A percentile compares a stretch with the other conserved stretches of the same genome.
Evolutionary conservation across 2,113 vertebrate species (phyloP).

Genomic region (Clarias magur): DNA sequence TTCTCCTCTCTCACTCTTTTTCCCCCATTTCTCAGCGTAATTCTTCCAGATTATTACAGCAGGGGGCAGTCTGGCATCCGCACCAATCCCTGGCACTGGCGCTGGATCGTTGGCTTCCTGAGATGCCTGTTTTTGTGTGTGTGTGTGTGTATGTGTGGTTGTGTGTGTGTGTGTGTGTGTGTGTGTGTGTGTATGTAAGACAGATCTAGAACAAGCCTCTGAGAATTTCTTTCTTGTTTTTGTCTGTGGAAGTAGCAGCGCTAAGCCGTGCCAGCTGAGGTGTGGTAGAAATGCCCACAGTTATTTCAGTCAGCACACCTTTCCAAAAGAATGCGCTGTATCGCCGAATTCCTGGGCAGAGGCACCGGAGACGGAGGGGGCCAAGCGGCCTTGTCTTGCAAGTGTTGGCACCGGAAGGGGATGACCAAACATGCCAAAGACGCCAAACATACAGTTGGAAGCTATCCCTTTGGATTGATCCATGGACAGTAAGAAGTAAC

Average conservation of each 20-base stretch:
- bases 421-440: conserved; percentile 17
- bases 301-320: conserved; percentile 38
- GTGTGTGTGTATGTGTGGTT: conserved; percentile 5
- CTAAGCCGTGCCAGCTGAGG: conserved; percentile 41
- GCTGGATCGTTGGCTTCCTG: conserved; percentile 54
- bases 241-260: conserved; percentile 9
- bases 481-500: not conserved
- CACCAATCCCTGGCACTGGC: conserved; percentile 40
- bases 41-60: conserved; percentile 58
- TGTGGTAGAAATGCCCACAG: conserved; percentile 34
- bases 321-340: conserved; percentile 40
- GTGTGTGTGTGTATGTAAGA: conserved; percentile 25
- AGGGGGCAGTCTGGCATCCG: conserved; percentile 63
- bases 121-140: conserved; percentile 41
- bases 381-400: conserved; percentile 34
- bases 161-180: conserved; percentile 26
- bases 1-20: not conserved
- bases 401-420: conserved; percentile 30
- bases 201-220: conserved; percentile 13
- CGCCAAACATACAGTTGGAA: conserved; percentile 6
- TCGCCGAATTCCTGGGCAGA: conserved; percentile 15
- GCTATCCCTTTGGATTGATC: not conserved
- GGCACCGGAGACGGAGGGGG: conserved; percentile 13
- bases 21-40: conserved; percentile 44
- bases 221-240: conserved; percentile 36